Base-by-base conservation (phyloP, 2,113 vertebrate species). In the Crotalus viridis region DNA sequence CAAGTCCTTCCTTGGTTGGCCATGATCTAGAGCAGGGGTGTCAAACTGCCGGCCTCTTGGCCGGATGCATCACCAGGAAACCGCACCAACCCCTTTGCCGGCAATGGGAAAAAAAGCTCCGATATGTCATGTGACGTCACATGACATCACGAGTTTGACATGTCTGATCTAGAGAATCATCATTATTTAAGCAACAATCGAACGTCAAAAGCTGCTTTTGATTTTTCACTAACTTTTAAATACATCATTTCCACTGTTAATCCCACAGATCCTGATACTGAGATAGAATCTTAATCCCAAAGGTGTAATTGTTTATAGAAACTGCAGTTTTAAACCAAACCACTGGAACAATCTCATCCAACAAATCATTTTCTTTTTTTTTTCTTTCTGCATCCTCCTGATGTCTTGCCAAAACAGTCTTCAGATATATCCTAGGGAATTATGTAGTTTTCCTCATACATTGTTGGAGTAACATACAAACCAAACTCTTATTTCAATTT, bases 401-500 rank as follows among this genome's bases (percentile, higher is more conserved):
- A 93, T 91, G 0, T 61, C 0, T 74, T 22, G 8, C 52, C 0
- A 0, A 64, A 15, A 54, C 1, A 0, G 0, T 64, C 93, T 0
- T 0, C 57, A 22, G 91, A 88, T 8, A 85, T 89, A 88, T 90
- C 85, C 0, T 0, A 69, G 69, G 43, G 12, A 85, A 87, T 10
- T 54, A 95, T 93, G 91, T 48, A 19, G 48, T 85, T 28, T 51
- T 89, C 91, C n/a, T 0, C 59, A 89, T 1, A 21, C 0, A 88
- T 85, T 74, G 2, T 0, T 54, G 33, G 51, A 93, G 93, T 85
- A 94, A 92, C 81, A 93, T 91, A 88, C 93, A 95, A 93, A 92
- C 93, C 91, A 95, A 96, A 86, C 39, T 87, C 88, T 93, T 90
- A 56, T 64, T 94, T 97, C 97, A 93, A 95, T 94, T 96, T 96